Evolutionary conservation across 2,113 vertebrate species (phyloP).

Genomic region (Struthidea cinerea): DNA sequence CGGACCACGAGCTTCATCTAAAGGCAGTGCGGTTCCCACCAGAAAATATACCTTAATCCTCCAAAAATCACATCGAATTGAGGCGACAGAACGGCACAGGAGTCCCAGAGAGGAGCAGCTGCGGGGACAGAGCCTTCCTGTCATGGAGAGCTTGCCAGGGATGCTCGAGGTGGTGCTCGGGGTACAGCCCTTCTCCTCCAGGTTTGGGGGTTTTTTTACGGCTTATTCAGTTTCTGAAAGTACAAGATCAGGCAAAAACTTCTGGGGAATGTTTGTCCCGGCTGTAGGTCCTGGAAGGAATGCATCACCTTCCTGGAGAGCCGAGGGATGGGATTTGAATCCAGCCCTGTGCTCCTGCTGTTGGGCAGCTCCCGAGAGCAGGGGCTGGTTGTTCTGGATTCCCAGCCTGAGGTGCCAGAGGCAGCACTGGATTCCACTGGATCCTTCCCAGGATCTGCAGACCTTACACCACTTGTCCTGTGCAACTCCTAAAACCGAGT

Average conservation of each 20-base stretch:
- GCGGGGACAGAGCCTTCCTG: rapidly evolving
- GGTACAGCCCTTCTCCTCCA: background rate
- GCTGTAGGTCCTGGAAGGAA: background rate
- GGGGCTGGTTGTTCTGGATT: background rate
- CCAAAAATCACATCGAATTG: rapidly evolving
- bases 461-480: background rate
- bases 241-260: background rate
- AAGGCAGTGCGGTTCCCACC: background rate
- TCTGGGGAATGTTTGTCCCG: background rate
- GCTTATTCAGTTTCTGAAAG: background rate
- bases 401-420: background rate
- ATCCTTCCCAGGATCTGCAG: background rate
- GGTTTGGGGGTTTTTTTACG: background rate
- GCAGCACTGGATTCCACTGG: background rate
- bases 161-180: background rate
- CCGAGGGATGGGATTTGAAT: background rate
- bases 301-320: background rate
- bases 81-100: background rate
- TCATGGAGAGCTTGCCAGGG: background rate
- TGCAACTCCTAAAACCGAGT: background rate
- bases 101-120: background rate
- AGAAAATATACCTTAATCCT: background rate
- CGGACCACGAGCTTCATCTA: background rate
- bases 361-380: background rate
- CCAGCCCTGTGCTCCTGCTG: background rate